Conservation (phyloP, 2,888 invertebrate genomes). For the Nomada flava region DNA sequence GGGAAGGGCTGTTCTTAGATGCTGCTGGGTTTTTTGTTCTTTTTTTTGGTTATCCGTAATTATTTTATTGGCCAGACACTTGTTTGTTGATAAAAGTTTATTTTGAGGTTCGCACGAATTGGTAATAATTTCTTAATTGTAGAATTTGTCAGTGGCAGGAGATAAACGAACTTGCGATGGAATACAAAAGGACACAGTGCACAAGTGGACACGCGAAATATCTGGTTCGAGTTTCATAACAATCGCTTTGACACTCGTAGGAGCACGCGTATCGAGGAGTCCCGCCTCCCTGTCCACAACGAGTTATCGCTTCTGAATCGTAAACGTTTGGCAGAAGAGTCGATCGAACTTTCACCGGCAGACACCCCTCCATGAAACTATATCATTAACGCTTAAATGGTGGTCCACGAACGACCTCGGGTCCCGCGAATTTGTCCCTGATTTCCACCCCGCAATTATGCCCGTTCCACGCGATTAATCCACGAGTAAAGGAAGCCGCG, state of each 20-base stretch:
- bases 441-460: constrained; percentile 12
- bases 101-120: too few species aligned
- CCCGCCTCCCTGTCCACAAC: neutral
- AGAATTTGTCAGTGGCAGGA: too few species aligned
- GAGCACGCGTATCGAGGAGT: neutral
- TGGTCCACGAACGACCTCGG: neutral
- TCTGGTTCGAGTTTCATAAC: neutral
- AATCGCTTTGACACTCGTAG: neutral
- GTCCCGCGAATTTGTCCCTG: constrained; percentile 15
- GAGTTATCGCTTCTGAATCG: neutral
- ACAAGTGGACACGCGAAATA: too few species aligned
- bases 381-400: constrained; percentile 8
- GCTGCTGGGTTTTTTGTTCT: neutral
- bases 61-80: too few species aligned
- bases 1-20: neutral
- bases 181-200: too few species aligned
- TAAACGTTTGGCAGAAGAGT: neutral
- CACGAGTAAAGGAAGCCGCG: constrained; percentile 1
- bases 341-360: constrained; percentile 13
- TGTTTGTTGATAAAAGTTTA: too few species aligned
- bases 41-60: neutral
- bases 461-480: constrained; percentile 19
- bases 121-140: too few species aligned
- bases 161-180: too few species aligned
- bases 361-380: constrained; percentile 5